A percentile compares a stretch with the other conserved stretches of the same genome.
Conservation (phyloP, 1,140 invertebrate genomes). For the Drosophila bipectinata region DNA sequence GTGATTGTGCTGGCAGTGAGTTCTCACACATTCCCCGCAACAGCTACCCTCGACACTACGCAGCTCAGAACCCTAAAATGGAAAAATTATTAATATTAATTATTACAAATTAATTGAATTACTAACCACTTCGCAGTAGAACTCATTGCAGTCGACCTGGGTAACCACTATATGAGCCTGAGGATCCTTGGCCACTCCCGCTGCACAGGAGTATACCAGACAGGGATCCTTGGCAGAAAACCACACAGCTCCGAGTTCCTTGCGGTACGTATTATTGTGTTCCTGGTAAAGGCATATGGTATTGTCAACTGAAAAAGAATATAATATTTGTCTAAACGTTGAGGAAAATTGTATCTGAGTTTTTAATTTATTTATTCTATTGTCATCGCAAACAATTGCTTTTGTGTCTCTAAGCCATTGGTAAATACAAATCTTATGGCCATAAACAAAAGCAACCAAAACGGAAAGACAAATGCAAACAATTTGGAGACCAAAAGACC, state of each 20-base stretch:
- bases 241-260: slow-evolving; percentile 70
- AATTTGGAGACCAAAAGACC: slow-evolving; percentile 34
- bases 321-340: not conserved
- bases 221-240: slow-evolving; percentile 59
- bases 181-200: slow-evolving; percentile 49
- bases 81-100: not conserved
- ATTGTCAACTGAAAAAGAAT: not conserved
- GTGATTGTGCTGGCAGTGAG: slow-evolving; percentile 73
- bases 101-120: not conserved
- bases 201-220: slow-evolving; percentile 67
- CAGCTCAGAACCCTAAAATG: slow-evolving; percentile 65
- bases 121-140: slow-evolving; percentile 81
- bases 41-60: slow-evolving; percentile 59
- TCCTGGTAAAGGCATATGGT: slow-evolving; percentile 63
- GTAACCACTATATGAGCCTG: slow-evolving; percentile 68
- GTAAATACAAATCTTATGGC: slow-evolving; percentile 42
- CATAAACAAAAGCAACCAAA: slow-evolving; percentile 32
- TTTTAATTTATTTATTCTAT: slow-evolving; percentile 11
- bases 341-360: slow-evolving; percentile 5
- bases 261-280: slow-evolving; percentile 49
- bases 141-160: slow-evolving; percentile 75
- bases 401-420: slow-evolving; percentile 11
- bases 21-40: slow-evolving; percentile 76
- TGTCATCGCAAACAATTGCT: slow-evolving; percentile 33
- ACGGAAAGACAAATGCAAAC: slow-evolving; percentile 40